Percentiles rank a stretch among this genome's conserved stretches.
Evolutionary conservation across 2,888 invertebrate species (phyloP).

Genomic region (Cyrtodaria siliqua): DNA sequence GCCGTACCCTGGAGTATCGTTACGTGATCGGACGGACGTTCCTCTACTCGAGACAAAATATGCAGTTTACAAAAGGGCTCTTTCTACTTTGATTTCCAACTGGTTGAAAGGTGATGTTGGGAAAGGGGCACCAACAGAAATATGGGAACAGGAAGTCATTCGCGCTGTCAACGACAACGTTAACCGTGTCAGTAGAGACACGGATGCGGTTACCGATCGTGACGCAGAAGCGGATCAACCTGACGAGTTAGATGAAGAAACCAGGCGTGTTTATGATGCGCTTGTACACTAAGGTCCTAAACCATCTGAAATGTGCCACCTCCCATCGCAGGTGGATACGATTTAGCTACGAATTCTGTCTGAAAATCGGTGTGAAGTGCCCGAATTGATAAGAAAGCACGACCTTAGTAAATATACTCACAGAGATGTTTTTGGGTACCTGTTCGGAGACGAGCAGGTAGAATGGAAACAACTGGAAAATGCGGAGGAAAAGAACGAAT

Average conservation of each 20-base stretch:
- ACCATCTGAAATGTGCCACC: slow-evolving; percentile 39
- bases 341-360: slow-evolving; percentile 23
- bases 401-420: slow-evolving; percentile 58
- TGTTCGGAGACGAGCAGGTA: slow-evolving; percentile 50
- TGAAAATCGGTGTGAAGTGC: slow-evolving; percentile 31
- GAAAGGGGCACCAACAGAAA: slow-evolving; percentile 32
- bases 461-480: slow-evolving; percentile 33
- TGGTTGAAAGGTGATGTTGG: slow-evolving; percentile 51
- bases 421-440: slow-evolving; percentile 52
- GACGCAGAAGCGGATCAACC: too few species aligned
- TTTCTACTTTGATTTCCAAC: slow-evolving; percentile 12
- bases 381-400: slow-evolving; percentile 30
- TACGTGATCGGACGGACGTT: neutral
- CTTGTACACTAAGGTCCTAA: slow-evolving; percentile 36
- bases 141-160: slow-evolving; percentile 34
- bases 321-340: slow-evolving; percentile 53
- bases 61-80: neutral
- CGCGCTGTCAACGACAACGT: too few species aligned
- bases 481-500: slow-evolving; percentile 48
- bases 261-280: slow-evolving; percentile 19
- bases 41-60: slow-evolving; percentile 4
- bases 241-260: neutral
- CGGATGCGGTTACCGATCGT: neutral
- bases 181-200: neutral
- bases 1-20: neutral